Evolutionary conservation across 2,113 vertebrate genomes (phyloP).

Genomic region (Lontra canadensis): DNA sequence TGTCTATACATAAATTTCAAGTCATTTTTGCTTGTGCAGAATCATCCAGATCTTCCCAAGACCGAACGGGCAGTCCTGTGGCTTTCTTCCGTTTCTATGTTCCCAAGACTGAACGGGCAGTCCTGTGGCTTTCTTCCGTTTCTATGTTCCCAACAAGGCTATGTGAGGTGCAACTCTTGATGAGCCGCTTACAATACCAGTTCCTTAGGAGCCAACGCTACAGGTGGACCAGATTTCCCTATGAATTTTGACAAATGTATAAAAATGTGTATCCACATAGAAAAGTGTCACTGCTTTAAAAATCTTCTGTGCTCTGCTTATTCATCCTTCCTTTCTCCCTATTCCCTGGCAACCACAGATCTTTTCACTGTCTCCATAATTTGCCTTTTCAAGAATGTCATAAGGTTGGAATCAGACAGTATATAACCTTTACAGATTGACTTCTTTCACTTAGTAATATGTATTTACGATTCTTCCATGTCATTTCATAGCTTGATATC

Average conservation of each 20-base stretch:
- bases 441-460: neutral
- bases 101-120: constrained; percentile 51
- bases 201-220: constrained; percentile 74
- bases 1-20: constrained; percentile 58
- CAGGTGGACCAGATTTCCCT: constrained; percentile 59
- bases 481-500: neutral
- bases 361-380: neutral
- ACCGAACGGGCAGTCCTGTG: constrained; percentile 55
- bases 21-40: constrained; percentile 49
- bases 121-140: constrained; percentile 75
- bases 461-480: neutral
- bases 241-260: neutral
- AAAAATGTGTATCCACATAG: neutral
- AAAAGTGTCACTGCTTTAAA: neutral
- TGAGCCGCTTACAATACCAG: constrained; percentile 69
- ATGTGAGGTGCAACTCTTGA: constrained; percentile 65
- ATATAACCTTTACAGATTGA: neutral
- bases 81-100: constrained; percentile 71
- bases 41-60: constrained; percentile 54
- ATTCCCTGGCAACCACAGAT: neutral
- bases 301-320: neutral
- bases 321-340: neutral
- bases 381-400: neutral
- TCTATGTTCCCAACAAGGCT: constrained; percentile 64
- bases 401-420: neutral